Base-by-base conservation (phyloP, 2,888 invertebrate genomes). In the Caenorhabditis becei region DNA sequence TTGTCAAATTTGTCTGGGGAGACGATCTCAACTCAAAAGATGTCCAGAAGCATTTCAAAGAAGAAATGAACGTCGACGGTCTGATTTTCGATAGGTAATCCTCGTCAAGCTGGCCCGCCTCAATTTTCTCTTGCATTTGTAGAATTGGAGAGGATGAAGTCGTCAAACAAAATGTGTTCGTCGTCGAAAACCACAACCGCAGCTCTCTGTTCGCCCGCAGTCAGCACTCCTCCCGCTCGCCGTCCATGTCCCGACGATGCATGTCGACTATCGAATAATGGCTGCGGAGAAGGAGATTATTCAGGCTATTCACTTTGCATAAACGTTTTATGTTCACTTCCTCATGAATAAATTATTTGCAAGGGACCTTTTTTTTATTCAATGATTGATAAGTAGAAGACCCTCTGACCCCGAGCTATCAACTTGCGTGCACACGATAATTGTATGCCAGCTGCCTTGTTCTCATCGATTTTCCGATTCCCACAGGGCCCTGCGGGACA, bases 1-100 rank as follows among this genome's bases (percentile, higher is more conserved):
- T 86, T 20, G 84, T 86, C 24, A 94, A 97, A 84, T 98, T 98
- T 92, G 96, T 96, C 90, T 98, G 98, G 97, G 98, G 98, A 20
- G 97, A 97, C 89, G 96, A 97, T 89, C 96, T 96, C 91, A 96
- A 97, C 89, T 95, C 95, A 23, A 81, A 83, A 61, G 71, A 95
- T 0, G 95, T 97, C 67, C 94, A 94, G 89, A 94, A 94, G 90
- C 93, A 97, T 26, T 97, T 97, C 91, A 97, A 97, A 91, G 94
- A 94, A 16, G 84, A 84, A 83, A 93, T 96, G 90, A 96, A 96
- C 1, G 93, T 98, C 32, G 96, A 99, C 91, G 98, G 96, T 54
- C 95, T 99, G 74, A 97, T 98, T 91, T 97, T 97, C 91, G 98
- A 99, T 92, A 96, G 97, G 94, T 86, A 26, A 47, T 47, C 4